These are phyloP conservation scores for Callinectes sapidus DNA, from an alignment of 2,888 invertebrate species.

Conservation along the genomic window DNA sequence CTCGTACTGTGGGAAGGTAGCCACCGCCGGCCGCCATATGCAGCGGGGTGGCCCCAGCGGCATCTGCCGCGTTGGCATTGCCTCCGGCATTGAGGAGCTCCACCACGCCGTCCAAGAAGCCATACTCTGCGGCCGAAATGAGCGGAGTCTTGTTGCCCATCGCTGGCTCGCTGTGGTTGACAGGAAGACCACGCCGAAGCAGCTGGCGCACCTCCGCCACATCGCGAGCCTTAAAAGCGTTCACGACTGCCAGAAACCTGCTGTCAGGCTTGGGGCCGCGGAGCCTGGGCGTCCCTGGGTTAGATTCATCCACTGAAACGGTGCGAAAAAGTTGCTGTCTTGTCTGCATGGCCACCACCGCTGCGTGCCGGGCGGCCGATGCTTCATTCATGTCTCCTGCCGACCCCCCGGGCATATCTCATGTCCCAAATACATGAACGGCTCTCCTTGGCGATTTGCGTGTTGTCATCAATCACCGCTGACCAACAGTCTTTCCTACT, in stretches of 20 bases:
- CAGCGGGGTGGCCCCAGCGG: conserved; percentile 79
- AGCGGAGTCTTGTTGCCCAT: conserved; percentile 81
- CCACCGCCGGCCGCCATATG: conserved; percentile 63
- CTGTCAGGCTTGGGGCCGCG: conserved; percentile 52
- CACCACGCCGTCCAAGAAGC: conserved; percentile 62
- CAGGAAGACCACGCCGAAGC: conserved; percentile 37
- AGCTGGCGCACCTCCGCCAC: conserved; percentile 38
- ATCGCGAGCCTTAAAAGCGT: conserved; percentile 50
- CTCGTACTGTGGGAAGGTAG: conserved; percentile 42
- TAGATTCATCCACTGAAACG: conserved; percentile 44
- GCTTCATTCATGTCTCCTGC: background rate
- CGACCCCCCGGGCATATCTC: background rate
- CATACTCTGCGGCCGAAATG: conserved; percentile 66
- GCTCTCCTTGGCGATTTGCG: background rate
- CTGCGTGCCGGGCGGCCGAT: background rate
- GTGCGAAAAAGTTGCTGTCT: conserved; percentile 26
- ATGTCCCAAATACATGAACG: background rate
- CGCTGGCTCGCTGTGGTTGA: conserved; percentile 76
- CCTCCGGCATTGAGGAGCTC: conserved; percentile 80
- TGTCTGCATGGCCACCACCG: background rate
- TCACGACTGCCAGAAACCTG: conserved; percentile 44
- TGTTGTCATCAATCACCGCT: conserved; percentile 13
- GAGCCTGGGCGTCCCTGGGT: conserved; percentile 51
- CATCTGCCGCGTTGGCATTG: conserved; percentile 85
- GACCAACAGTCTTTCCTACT: background rate